A percentile compares a stretch with the other conserved stretches of the same genome.
phyloP scores from a whole-genome alignment of 2,797 vertebrate species.

The Hypotaenidia philippensis region DNA sequence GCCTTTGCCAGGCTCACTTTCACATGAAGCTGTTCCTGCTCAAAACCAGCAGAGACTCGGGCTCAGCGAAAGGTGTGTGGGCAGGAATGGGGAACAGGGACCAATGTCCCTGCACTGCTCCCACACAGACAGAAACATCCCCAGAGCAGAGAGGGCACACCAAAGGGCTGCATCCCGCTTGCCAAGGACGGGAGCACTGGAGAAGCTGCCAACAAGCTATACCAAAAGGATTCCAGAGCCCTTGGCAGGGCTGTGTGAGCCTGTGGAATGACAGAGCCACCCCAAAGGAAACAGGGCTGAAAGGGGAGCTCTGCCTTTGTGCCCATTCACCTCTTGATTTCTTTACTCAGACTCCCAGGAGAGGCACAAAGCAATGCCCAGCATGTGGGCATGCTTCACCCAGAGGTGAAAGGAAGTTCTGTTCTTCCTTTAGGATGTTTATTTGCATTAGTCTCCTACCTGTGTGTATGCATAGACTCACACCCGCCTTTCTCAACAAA shows the following conservation, averaged over 20 bases:
- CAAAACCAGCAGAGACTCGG: fast-evolving
- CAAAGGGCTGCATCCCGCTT: fast-evolving
- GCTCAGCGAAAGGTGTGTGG: fast-evolving
- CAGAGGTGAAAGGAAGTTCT: not conserved
- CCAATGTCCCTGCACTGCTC: not conserved
- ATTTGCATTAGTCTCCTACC: not conserved
- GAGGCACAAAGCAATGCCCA: not conserved
- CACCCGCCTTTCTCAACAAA: not conserved
- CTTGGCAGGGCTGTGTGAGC: not conserved
- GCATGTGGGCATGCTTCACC: not conserved
- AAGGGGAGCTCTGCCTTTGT: not conserved
- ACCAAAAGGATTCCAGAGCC: fast-evolving
- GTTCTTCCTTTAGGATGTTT: not conserved
- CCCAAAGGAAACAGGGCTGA: not conserved
- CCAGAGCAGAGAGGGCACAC: not conserved
- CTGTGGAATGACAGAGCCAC: fast-evolving
- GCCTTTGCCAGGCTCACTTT: not conserved
- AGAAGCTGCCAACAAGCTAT: not conserved
- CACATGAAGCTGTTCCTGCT: not conserved
- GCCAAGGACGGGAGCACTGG: not conserved
- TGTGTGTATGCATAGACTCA: not conserved
- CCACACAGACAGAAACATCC: not conserved
- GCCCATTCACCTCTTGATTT: not conserved
- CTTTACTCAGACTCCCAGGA: not conserved
- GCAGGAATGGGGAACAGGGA: not conserved